phyloP scores from a whole-genome alignment of 2,113 vertebrate genomes.

The Cinclus cinclus region DNA sequence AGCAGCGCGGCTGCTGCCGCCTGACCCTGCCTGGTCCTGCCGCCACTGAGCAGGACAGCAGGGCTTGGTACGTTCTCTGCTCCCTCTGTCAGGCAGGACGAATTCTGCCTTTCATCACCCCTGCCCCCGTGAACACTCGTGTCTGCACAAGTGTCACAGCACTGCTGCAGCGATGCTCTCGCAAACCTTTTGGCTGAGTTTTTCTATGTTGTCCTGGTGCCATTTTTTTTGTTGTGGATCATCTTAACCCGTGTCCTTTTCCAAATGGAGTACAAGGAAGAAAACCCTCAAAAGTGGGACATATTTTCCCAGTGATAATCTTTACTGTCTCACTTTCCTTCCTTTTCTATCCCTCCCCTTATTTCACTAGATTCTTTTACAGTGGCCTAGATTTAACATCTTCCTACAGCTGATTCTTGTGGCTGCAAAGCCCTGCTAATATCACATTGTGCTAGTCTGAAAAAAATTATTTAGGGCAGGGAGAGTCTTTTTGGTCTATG shows the following conservation, averaged over 20 bases:
- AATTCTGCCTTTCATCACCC: neutral
- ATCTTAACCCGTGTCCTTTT: neutral
- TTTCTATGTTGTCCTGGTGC: neutral
- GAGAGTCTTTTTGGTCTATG: neutral
- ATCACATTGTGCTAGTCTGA: neutral
- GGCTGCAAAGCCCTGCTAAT: slow-evolving; percentile 37
- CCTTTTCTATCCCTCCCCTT: neutral
- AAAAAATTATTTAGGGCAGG: slow-evolving; percentile 47
- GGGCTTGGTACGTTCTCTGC: neutral
- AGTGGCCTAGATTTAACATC: slow-evolving; percentile 54
- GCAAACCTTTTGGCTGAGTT: neutral
- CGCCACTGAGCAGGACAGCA: neutral
- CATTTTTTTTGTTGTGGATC: neutral
- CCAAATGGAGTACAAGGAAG: neutral
- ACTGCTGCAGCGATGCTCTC: neutral
- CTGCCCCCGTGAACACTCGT: neutral
- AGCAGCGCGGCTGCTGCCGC: neutral
- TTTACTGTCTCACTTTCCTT: neutral
- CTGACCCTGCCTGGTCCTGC: neutral
- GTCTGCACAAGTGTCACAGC: neutral
- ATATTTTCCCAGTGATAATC: slow-evolving; percentile 2
- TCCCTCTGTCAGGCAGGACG: neutral
- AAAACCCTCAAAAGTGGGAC: slow-evolving; percentile 6
- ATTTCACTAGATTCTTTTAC: slow-evolving; percentile 18
- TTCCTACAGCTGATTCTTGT: slow-evolving; percentile 15